phyloP scores from a whole-genome alignment of 2,888 invertebrate genomes.

The Mesoligia furuncula region DNA sequence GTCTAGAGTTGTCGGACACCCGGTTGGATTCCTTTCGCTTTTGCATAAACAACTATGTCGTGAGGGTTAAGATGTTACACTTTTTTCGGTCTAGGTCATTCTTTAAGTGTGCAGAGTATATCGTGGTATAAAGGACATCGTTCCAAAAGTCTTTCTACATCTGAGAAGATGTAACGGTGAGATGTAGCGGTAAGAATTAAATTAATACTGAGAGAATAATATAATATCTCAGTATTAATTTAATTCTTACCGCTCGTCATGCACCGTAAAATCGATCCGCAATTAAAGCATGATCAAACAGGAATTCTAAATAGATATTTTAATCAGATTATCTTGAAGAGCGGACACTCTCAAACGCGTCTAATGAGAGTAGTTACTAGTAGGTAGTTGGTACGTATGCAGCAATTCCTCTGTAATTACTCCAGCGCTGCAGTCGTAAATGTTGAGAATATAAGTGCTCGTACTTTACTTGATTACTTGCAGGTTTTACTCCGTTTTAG shows the following conservation, averaged over 20 bases:
- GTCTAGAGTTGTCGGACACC: no score
- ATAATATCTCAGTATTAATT: neutral
- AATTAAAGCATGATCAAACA: conserved; percentile 2
- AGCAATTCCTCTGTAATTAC: conserved; percentile 18
- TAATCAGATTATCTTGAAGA: conserved; percentile 20
- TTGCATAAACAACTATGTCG: neutral
- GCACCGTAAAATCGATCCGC: neutral
- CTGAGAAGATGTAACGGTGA: no score
- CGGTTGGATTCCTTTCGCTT: neutral
- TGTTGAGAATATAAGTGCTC: conserved; percentile 15
- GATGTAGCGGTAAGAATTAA: no score
- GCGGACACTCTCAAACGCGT: conserved; percentile 10
- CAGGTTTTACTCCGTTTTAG: neutral
- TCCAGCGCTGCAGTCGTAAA: conserved; percentile 1
- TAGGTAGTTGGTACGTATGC: neutral
- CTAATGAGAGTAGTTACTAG: conserved; percentile 1
- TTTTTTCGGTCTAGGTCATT: neutral
- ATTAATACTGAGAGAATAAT: no score
- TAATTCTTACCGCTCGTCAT: no score
- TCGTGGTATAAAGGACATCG: neutral
- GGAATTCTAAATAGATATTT: conserved; percentile 14
- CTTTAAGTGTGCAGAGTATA: no score
- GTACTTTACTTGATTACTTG: conserved; percentile 23
- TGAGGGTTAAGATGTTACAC: no score
- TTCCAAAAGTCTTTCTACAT: neutral